phyloP scores from a whole-genome alignment of 2,888 invertebrate species.

The Idaea biselata region DNA sequence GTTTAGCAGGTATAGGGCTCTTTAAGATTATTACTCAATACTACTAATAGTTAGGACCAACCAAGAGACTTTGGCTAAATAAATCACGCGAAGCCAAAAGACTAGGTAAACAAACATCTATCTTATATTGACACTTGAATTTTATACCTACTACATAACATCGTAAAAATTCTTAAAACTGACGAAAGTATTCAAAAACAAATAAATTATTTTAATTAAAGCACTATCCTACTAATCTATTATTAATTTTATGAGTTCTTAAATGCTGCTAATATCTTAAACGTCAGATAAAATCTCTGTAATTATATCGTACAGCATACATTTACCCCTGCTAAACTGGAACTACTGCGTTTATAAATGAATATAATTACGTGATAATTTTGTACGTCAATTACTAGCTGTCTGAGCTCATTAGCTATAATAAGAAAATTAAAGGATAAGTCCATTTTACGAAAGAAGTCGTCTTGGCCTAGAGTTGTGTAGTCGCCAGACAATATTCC shows the following conservation, averaged over 20 bases:
- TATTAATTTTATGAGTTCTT: slow-evolving; percentile 14
- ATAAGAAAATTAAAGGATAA: no score
- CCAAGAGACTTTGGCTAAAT: no score
- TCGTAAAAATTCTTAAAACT: not conserved
- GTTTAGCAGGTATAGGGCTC: no score
- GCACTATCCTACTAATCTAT: not conserved
- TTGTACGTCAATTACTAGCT: not conserved
- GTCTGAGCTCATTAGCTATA: no score
- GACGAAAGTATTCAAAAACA: not conserved
- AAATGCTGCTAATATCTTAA: slow-evolving; percentile 20
- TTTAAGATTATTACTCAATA: no score
- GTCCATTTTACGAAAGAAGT: no score
- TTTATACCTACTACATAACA: not conserved
- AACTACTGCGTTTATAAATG: not conserved
- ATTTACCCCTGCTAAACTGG: not conserved
- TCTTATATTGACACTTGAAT: not conserved
- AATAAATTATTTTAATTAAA: not conserved
- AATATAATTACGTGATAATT: not conserved
- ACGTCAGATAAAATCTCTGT: slow-evolving; percentile 17
- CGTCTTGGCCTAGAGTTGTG: no score
- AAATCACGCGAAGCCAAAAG: no score
- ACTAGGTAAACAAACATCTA: no score
- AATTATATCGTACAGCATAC: slow-evolving; percentile 15
- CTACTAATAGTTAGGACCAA: no score
- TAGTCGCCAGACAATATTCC: no score